Percentiles rank a stretch among this genome's conserved stretches.
phyloP scores from a whole-genome alignment of 2,113 vertebrate species.

The Rhagologus leucostigma region DNA sequence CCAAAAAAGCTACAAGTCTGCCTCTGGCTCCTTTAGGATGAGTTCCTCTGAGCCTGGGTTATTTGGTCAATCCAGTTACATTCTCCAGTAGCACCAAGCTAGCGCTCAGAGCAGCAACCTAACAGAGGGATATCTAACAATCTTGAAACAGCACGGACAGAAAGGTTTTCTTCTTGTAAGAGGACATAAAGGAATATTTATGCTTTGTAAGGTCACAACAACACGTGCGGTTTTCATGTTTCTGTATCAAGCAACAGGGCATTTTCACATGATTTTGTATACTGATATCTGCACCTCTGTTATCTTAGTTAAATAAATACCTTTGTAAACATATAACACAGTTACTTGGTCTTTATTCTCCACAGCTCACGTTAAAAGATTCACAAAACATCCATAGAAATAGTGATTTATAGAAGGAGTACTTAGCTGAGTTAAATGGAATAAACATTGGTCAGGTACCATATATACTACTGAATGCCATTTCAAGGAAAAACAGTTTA shows the following conservation, averaged over 20 bases:
- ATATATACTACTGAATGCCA: slow-evolving; percentile 61
- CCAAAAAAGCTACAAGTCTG: neutral
- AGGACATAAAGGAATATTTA: slow-evolving; percentile 11
- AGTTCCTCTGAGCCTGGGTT: slow-evolving; percentile 16
- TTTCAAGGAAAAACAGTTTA: slow-evolving; percentile 54
- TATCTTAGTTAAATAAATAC: slow-evolving; percentile 67
- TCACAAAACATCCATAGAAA: slow-evolving; percentile 72
- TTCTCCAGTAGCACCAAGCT: slow-evolving; percentile 59
- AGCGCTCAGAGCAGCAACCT: slow-evolving; percentile 31
- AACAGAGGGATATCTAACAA: slow-evolving; percentile 23
- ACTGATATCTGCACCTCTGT: slow-evolving; percentile 68
- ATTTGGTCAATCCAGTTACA: slow-evolving; percentile 58
- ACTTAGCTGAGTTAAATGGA: slow-evolving; percentile 64
- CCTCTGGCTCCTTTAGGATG: neutral
- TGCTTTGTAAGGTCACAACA: slow-evolving; percentile 12
- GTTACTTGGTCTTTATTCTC: slow-evolving; percentile 66
- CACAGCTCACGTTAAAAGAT: slow-evolving; percentile 58
- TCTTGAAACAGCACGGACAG: slow-evolving; percentile 14
- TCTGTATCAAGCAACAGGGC: neutral
- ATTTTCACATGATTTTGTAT: neutral
- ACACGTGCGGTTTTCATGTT: neutral
- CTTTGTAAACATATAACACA: slow-evolving; percentile 71
- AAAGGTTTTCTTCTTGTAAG: neutral
- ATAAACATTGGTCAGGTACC: slow-evolving; percentile 57
- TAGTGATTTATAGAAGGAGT: slow-evolving; percentile 69